A percentile compares a stretch with the other conserved stretches of the same genome.
phyloP scores from a whole-genome alignment of 2,113 vertebrate species.

The Mormoops blainvillei region DNA sequence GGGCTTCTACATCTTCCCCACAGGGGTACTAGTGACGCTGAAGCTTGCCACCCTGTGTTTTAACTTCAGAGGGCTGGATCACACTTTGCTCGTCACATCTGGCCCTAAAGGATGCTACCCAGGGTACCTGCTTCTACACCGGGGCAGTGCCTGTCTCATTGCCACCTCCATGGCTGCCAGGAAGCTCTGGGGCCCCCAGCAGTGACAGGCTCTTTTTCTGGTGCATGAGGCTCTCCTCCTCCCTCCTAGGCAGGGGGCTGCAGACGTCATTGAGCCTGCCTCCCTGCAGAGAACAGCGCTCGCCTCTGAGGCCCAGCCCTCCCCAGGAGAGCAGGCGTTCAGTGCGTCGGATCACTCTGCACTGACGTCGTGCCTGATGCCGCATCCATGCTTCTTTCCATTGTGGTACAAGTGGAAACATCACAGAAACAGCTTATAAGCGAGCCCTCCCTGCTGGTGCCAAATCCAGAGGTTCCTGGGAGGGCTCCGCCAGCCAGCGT shows the following conservation, averaged over 20 bases:
- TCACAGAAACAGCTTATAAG: slow-evolving; percentile 37
- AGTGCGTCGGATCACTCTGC: background rate
- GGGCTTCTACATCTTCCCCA: background rate
- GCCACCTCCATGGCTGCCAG: background rate
- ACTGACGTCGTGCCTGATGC: background rate
- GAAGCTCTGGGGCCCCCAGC: background rate
- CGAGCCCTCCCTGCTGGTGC: background rate
- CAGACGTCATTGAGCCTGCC: background rate
- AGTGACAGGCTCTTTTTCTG: background rate
- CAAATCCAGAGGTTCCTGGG: slow-evolving; percentile 5
- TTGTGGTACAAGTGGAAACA: slow-evolving; percentile 48
- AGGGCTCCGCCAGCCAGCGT: background rate
- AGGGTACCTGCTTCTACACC: background rate
- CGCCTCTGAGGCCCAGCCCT: background rate
- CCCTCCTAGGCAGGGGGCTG: background rate
- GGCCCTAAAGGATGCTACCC: background rate
- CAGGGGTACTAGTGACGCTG: background rate
- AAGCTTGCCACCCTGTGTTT: background rate
- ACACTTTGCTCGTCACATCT: background rate
- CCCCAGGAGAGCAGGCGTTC: background rate
- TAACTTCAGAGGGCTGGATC: background rate
- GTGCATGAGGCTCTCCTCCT: background rate
- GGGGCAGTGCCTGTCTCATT: background rate
- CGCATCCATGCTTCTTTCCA: slow-evolving; percentile 5
- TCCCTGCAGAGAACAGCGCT: background rate